These are phyloP conservation scores for Troides oblongomaculatus DNA, from an alignment of 2,888 invertebrate genomes.

Conservation along the genomic window DNA sequence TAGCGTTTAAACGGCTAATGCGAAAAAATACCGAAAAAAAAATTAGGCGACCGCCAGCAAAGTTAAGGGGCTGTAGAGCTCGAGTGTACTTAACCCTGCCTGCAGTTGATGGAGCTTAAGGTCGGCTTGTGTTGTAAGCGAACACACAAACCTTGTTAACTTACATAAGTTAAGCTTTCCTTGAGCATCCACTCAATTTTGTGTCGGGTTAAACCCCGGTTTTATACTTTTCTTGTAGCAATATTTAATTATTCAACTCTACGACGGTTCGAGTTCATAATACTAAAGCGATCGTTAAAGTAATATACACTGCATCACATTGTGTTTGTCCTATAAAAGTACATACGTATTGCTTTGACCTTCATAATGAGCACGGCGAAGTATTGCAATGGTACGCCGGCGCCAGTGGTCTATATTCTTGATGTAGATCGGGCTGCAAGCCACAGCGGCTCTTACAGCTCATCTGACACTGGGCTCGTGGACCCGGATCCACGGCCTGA, in stretches of 20 bases:
- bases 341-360: no score
- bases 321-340: no score
- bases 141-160: slow-evolving; percentile 16
- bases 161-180: slow-evolving; percentile 16
- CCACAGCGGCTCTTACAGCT: no score
- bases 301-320: no score
- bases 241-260: background rate
- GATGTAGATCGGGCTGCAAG: no score
- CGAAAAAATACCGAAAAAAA: slow-evolving; percentile 8
- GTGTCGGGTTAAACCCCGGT: background rate
- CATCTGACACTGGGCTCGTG: no score
- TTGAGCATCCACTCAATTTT: slow-evolving; percentile 14
- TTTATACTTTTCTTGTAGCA: background rate
- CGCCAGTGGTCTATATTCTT: no score
- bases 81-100: slow-evolving; percentile 26
- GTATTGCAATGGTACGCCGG: no score
- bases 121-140: slow-evolving; percentile 2
- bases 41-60: slow-evolving; percentile 16
- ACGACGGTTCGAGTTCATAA: no score
- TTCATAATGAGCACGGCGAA: no score
- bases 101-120: slow-evolving; percentile 22
- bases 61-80: slow-evolving; percentile 19
- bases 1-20: background rate
- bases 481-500: no score
- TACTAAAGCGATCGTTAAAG: no score